These are phyloP conservation scores for Homarus americanus DNA, from an alignment of 1,140 invertebrate genomes.

Conservation along the genomic window DNA sequence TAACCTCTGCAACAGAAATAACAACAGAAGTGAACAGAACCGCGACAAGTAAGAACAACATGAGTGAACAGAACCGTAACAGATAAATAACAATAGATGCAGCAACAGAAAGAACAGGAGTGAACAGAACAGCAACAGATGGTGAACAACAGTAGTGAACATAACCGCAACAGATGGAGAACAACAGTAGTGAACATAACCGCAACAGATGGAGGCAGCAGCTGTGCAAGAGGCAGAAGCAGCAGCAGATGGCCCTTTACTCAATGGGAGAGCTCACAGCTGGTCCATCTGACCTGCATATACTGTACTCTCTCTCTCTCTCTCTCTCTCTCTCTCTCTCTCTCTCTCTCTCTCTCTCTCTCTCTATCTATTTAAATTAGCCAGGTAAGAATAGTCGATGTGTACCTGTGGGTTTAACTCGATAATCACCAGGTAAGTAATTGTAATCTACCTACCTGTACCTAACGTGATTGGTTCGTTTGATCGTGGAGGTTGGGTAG, in stretches of 20 bases:
- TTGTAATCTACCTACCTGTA: too few relatives aligned
- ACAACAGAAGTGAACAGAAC: neutral
- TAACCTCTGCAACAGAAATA: too few relatives aligned
- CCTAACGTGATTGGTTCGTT: too few relatives aligned
- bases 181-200: neutral
- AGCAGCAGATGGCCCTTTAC: constrained; percentile 9
- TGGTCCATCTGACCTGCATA: neutral
- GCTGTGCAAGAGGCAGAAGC: neutral
- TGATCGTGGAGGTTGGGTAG: too few relatives aligned
- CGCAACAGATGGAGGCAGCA: neutral
- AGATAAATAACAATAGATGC: neutral
- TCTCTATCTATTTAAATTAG: neutral
- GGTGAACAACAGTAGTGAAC: too few relatives aligned
- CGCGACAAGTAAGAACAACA: too few relatives aligned
- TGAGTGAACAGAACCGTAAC: too few relatives aligned
- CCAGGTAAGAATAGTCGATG: too few relatives aligned
- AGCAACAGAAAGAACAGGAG: neutral
- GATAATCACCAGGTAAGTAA: too few relatives aligned
- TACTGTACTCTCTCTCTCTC: neutral
- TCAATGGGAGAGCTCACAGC: neutral
- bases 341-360: neutral
- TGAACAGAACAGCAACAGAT: neutral
- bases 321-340: neutral
- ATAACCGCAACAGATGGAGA: neutral
- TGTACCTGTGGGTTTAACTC: too few relatives aligned